A percentile compares a stretch with the other conserved stretches of the same genome.
These are phyloP conservation scores for Philonicus albiceps DNA, from an alignment of 2,888 invertebrate genomes.

Conservation along the genomic window DNA sequence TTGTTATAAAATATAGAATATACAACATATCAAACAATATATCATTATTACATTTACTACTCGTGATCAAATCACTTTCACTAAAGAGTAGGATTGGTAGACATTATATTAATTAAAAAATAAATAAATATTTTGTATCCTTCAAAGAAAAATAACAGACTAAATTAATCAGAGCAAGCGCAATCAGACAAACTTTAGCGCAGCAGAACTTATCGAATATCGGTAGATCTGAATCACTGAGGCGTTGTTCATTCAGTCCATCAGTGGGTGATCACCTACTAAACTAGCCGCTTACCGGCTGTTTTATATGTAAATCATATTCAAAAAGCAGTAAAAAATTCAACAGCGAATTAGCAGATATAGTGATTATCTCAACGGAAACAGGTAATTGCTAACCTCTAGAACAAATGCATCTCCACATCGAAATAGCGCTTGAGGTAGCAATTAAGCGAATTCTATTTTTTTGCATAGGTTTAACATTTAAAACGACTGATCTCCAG, in stretches of 20 bases:
- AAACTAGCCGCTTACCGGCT: neutral
- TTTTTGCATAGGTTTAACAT: neutral
- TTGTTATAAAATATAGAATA: too few relatives aligned
- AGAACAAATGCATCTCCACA: neutral
- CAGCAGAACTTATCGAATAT: neutral
- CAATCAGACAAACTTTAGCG: neutral
- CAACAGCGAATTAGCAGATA: neutral
- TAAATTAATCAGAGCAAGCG: neutral
- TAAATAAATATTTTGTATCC: neutral
- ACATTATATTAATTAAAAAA: neutral
- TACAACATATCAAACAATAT: too few relatives aligned
- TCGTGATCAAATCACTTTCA: too few relatives aligned
- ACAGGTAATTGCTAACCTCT: neutral
- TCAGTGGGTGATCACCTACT: neutral
- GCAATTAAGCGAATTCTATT: neutral
- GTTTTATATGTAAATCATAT: neutral
- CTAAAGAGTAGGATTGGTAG: too few relatives aligned
- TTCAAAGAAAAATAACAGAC: neutral
- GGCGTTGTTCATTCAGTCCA: neutral
- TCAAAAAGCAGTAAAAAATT: neutral
- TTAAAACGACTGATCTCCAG: neutral
- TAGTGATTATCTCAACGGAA: neutral
- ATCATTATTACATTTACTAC: too few relatives aligned
- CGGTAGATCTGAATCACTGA: neutral
- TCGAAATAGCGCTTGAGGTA: neutral